Evolutionary conservation across 1,140 invertebrate genomes (phyloP), one percentile per base, ranked within the genome.

Genomic region (Drosophila neocordata): DNA sequence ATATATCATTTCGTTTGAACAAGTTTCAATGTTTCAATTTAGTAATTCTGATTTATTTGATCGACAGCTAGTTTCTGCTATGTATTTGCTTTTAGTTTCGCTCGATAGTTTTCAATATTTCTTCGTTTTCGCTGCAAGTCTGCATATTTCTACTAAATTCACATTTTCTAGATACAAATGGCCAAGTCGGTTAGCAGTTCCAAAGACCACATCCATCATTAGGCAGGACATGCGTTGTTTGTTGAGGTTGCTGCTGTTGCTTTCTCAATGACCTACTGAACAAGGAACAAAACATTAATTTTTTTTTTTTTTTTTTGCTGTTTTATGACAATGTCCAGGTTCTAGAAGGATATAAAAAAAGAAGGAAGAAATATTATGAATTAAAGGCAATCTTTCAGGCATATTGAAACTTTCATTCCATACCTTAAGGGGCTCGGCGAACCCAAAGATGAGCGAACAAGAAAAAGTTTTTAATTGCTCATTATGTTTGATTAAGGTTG

Each of bases 381-480:
- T 56, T 56, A 56, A 56, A 56, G 53, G 24, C n/a, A 61, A 61
- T 38, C 37, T 27, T 44, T 41, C 22, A 38, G 18, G 59, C 59
- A 61, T 61, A 61, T 61, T 61, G 59, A 48, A 61, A 61, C 2
- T 48, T 60, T 60, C 27, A 18, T 35, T 56, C 22, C 18, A 34
- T 44, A 61, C 13, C 38, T 61, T 61, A 11, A 44, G 35, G 20
- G 59, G 18, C 20, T 15, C 13, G 41, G 15, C 7, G 58, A 75
- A 69, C 75, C 65, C 52, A 69, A 56, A 41, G 72, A 44, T 18
- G 59, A 72, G 67, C 67, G 74, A 68, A 62, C 51, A 41, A 22
- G 41, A 55, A 82, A 84, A 88, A 69, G 64, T 87, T 88, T 65
- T 77, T 76, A 87, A 82, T 88, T 87, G 83, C 75, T 79, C 83